phyloP scores from a whole-genome alignment of 2,888 invertebrate genomes.

The Kryphioiulus occultus region DNA sequence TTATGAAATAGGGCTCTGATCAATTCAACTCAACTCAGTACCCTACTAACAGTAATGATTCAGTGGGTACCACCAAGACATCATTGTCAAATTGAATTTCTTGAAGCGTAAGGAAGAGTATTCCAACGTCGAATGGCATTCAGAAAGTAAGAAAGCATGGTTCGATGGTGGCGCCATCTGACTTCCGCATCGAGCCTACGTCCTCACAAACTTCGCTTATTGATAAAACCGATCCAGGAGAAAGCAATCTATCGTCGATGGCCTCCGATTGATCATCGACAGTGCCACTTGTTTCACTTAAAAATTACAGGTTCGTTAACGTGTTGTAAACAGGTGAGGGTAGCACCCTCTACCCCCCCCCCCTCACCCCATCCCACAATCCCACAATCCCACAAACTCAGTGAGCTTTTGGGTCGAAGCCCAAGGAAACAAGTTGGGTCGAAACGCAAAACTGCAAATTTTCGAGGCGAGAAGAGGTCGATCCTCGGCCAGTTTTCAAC shows the following conservation, averaged over 20 bases:
- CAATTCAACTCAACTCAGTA: no score
- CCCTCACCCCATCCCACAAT: neutral
- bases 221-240: neutral
- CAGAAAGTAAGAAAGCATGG: no score
- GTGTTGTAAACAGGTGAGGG: neutral
- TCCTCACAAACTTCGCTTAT: neutral
- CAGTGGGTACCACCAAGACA: no score
- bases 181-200: neutral
- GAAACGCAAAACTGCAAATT: neutral
- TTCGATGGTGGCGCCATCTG: neutral
- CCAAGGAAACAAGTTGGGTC: neutral
- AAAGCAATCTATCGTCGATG: neutral
- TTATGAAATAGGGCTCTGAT: no score
- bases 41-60: no score
- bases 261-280: neutral
- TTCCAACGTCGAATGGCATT: no score
- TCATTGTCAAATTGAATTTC: no score
- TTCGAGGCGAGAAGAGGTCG: neutral
- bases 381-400: no score
- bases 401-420: no score
- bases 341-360: neutral
- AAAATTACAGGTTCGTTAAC: neutral
- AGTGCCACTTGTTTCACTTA: neutral
- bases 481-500: neutral
- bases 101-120: no score